phyloP scores from a whole-genome alignment of 1,140 invertebrate genomes.

The Helicoverpa zea region DNA sequence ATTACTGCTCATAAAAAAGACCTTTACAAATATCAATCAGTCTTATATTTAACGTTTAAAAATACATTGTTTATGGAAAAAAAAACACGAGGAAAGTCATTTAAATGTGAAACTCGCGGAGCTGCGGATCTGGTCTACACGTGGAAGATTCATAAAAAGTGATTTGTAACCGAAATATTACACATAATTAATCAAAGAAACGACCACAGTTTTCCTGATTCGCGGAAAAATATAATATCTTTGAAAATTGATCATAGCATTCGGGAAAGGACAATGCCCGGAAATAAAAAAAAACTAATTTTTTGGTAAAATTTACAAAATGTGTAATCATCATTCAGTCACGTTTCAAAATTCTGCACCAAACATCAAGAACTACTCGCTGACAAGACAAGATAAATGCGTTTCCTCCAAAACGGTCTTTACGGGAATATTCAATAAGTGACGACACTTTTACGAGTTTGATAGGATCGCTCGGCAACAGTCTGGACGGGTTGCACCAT shows the following conservation, averaged over 20 bases:
- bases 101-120: too few species aligned
- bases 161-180: too few species aligned
- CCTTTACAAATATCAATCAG: too few species aligned
- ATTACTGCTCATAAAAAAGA: too few species aligned
- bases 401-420: conserved; percentile 24
- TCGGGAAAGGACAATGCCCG: too few species aligned
- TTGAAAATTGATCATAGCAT: too few species aligned
- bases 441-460: conserved; percentile 41
- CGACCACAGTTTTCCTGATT: background rate
- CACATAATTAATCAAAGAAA: too few species aligned
- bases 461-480: conserved; percentile 8
- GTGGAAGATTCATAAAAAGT: too few species aligned
- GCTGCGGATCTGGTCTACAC: too few species aligned
- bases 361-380: background rate
- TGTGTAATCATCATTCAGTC: background rate
- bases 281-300: background rate
- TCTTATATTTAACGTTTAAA: too few species aligned
- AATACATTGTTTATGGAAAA: too few species aligned
- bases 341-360: background rate
- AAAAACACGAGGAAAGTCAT: too few species aligned
- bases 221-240: background rate
- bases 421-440: conserved; percentile 29
- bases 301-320: conserved; percentile 3
- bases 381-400: conserved; percentile 28
- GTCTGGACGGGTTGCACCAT: conserved; percentile 9